Base-by-base conservation (phyloP, 2,797 vertebrate genomes). In the Hyperoplus lanceolatus region DNA sequence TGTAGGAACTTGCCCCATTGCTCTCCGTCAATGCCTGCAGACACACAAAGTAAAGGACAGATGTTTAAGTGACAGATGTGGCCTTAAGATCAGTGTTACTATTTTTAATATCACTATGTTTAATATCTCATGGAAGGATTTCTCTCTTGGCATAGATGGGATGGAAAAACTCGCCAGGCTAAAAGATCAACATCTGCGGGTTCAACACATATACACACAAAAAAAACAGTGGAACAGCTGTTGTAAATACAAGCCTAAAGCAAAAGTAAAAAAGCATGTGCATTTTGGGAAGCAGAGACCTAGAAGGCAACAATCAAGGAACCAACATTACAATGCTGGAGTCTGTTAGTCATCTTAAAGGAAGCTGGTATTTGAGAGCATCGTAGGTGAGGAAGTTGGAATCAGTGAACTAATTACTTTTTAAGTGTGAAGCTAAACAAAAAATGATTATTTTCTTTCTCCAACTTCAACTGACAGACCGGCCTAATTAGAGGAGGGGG, bases 1-100 rank as follows among this genome's bases (percentile, higher is more conserved):
- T 99, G 98, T 78, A 99, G 94, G 89, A 99, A 99, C 94, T 99
- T 99, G 59, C 98, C 98, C 98, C 98, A 99, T 88, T 99, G 98
- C 75, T 98, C 97, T 82, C 96, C 96, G 75, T 99, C 97, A 38
- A 98, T 95, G 75, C 97, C 98, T 99, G 91, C 59, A 92, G 46
- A 65, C 69, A 84, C 1, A 86, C 29, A 87, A 73, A 79, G 61
- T 65, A 2, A 2, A 75, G 48, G 42, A 75, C 59, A 87, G 73
- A 80, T 75, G 71, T 70, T 75, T 73, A 7, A 61, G 59, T 56
- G 74, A 76, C 68, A 83, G 67, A 84, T 69, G 76, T 75, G 59
- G 56, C 80, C 72, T 74, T 69, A 10, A 84, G 60, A 78, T 67
- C 48, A 78, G 54, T 55, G 68, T 75, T 83, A 59, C 84, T 81